Evolutionary conservation across 2,888 invertebrate genomes (phyloP).

Genomic region (Phengaris arion): DNA sequence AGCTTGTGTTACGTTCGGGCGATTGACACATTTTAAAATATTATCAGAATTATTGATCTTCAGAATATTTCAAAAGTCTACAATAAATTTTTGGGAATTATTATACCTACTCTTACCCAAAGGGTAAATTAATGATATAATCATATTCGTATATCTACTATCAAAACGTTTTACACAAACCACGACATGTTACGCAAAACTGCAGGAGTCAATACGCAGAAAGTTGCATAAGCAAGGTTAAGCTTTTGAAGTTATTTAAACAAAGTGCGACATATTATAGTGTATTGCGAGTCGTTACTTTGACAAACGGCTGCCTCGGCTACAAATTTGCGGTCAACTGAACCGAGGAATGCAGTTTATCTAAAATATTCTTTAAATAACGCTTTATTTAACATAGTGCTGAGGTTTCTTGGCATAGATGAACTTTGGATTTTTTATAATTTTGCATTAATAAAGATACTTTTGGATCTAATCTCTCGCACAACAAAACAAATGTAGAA

Average conservation of each 20-base stretch:
- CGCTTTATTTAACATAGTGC: constrained; percentile 57
- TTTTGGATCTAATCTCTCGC: neutral
- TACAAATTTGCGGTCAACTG: constrained; percentile 73
- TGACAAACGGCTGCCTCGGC: constrained; percentile 71
- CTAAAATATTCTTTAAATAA: constrained; percentile 67
- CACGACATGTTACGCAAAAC: neutral
- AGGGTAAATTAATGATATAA: too few species aligned
- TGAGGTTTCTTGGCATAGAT: constrained; percentile 51
- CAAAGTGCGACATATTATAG: constrained; percentile 30
- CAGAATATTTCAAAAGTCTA: too few species aligned
- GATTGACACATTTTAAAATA: too few species aligned
- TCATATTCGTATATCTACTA: too few species aligned
- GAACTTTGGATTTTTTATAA: constrained; percentile 39
- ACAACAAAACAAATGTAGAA: too few species aligned
- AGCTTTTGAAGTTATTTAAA: constrained; percentile 25
- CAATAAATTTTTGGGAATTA: too few species aligned
- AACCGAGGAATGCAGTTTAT: constrained; percentile 65
- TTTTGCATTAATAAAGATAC: constrained; percentile 33
- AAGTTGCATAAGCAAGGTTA: neutral
- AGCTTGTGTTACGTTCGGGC: too few species aligned
- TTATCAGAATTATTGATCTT: too few species aligned
- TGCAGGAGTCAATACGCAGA: neutral
- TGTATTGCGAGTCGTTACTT: constrained; percentile 75
- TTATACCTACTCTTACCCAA: too few species aligned
- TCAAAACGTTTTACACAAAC: neutral